phyloP scores from a whole-genome alignment of 1,140 invertebrate species.

The Brachionus rubens region DNA sequence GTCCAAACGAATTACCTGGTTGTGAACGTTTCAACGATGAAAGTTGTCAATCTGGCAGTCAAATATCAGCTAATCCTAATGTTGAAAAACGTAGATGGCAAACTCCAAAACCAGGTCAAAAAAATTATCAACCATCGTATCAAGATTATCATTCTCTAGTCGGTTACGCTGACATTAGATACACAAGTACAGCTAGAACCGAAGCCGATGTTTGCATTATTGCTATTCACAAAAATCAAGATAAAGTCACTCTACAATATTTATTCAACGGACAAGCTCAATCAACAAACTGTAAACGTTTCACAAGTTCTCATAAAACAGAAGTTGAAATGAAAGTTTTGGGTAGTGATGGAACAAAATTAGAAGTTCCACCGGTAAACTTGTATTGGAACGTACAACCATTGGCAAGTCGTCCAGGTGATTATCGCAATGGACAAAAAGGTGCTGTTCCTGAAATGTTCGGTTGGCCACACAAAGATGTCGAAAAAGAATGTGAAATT shows the following conservation, averaged over 20 bases:
- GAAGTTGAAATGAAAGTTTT: background rate
- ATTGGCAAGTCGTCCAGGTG: constrained; percentile 9
- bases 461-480: constrained; percentile 46
- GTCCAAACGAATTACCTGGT: constrained; percentile 45
- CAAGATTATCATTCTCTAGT: constrained; percentile 44
- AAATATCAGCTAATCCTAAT: constrained; percentile 16
- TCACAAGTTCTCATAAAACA: background rate
- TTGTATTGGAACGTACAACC: constrained; percentile 25
- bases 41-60: constrained; percentile 20
- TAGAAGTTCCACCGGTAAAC: constrained; percentile 31
- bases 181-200: constrained; percentile 21
- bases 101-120: constrained; percentile 40
- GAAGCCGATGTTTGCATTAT: constrained; percentile 40
- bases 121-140: constrained; percentile 27
- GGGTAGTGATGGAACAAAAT: constrained; percentile 30
- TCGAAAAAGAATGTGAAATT: constrained; percentile 45
- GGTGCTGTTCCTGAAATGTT: constrained; percentile 45
- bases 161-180: constrained; percentile 43
- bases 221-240: constrained; percentile 9
- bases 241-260: constrained; percentile 16
- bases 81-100: constrained; percentile 42
- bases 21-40: constrained; percentile 42
- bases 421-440: constrained; percentile 45
- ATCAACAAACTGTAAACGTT: constrained; percentile 32
- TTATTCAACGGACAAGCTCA: constrained; percentile 10